Conservation (phyloP, 2,797 vertebrate species). For the Dipus sagitta region DNA sequence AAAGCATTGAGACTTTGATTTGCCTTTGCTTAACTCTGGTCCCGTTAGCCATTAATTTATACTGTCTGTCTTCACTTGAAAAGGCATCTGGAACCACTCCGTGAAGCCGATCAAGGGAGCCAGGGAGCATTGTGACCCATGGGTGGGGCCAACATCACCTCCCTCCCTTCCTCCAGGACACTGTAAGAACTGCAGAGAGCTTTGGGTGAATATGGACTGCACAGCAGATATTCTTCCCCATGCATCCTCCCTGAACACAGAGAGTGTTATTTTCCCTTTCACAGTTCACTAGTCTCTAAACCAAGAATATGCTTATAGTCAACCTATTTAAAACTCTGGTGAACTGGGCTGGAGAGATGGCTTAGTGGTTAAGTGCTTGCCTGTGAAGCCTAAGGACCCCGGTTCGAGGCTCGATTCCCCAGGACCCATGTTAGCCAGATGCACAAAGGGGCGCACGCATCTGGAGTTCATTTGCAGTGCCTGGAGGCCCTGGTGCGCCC, state of each 20-base stretch:
- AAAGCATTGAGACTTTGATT: not conserved
- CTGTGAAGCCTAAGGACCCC: too few relatives aligned
- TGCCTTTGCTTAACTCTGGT: not conserved
- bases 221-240: not conserved
- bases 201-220: not conserved
- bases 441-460: too few relatives aligned
- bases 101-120: rapidly evolving
- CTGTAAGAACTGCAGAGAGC: not conserved
- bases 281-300: not conserved
- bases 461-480: too few relatives aligned
- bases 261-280: not conserved
- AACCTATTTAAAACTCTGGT: not conserved
- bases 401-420: too few relatives aligned
- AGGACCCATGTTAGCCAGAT: too few relatives aligned
- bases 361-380: too few relatives aligned
- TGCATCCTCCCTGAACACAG: not conserved
- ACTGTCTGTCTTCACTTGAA: not conserved
- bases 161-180: not conserved
- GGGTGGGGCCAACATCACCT: not conserved
- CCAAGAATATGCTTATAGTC: not conserved
- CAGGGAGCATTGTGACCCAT: not conserved
- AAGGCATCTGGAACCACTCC: not conserved
- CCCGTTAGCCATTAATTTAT: not conserved
- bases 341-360: too few relatives aligned
- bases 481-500: too few relatives aligned